phyloP scores from a whole-genome alignment of 2,113 vertebrate species.

The Entelurus aequoreus region DNA sequence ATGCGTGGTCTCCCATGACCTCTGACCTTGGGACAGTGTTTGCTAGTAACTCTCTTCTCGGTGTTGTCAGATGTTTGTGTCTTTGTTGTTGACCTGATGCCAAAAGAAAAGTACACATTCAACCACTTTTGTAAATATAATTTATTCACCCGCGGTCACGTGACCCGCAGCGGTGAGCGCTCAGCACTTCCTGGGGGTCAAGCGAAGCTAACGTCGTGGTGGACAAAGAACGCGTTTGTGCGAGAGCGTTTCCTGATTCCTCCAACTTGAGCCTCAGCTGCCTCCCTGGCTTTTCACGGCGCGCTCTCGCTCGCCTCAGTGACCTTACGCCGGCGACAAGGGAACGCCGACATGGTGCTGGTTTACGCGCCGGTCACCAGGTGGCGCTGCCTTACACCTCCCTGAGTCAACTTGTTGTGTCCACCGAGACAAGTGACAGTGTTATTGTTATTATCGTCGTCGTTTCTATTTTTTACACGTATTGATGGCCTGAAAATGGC shows the following conservation, averaged over 20 bases:
- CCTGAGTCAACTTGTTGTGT: constrained; percentile 6
- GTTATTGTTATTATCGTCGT: background rate
- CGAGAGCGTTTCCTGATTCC: background rate
- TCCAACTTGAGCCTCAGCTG: background rate
- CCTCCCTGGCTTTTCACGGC: constrained; percentile 14
- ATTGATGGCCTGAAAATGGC: constrained; percentile 14
- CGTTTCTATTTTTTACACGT: constrained; percentile 6
- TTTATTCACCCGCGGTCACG: constrained; percentile 64
- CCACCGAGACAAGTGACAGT: constrained; percentile 3
- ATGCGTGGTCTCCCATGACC: background rate
- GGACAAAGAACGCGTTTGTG: background rate
- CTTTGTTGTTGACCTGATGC: constrained; percentile 65
- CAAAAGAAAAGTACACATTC: constrained; percentile 44
- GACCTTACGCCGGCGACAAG: constrained; percentile 11
- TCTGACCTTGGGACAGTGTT: background rate
- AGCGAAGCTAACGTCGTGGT: background rate
- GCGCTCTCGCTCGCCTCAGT: constrained; percentile 17
- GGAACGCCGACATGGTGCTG: background rate
- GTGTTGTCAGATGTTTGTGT: constrained; percentile 43
- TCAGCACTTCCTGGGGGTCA: background rate
- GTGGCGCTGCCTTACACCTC: background rate
- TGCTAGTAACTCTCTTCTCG: background rate
- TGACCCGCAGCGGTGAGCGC: constrained; percentile 31
- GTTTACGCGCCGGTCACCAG: constrained; percentile 6
- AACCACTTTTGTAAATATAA: constrained; percentile 73